Evolutionary conservation across 2,888 invertebrate species (phyloP), one percentile per base, ranked within the genome.

Genomic region (Pasiphila rectangulata): DNA sequence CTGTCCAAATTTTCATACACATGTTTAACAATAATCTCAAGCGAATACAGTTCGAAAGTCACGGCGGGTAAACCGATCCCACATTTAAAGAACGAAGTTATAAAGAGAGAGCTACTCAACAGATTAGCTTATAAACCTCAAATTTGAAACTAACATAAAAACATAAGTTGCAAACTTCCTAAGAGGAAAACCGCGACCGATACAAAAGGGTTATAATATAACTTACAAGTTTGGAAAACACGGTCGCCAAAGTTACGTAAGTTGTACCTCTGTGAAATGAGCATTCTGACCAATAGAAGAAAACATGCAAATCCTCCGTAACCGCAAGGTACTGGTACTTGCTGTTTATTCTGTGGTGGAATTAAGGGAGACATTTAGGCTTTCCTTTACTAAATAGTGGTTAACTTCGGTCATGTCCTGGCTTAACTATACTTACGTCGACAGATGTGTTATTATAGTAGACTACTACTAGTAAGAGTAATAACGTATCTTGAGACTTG

Each of bases 301-400:
- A 79, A 84, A 84, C 82, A 85, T 83, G 70, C 75, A 80, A 85
- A 83, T 83, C 84, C 79, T 67, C 67, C 64, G 69, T 57, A 70
- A 81, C 82, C 81, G 68, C 82, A 79, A 75, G 72, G 74, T 71
- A 75, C 75, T 79, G 19, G 29, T 30, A 32, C 29, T 35, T 40
- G 17, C 41, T 34, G 36, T 49, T 44, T 50, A 50, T 45, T 50
- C 30, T 38, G 41, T 41, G 44, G 44, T 40, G 59, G 71, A 64
- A 69, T 72, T 70, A 69, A 58, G 60, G 65, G 64, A 64, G 63
- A 54, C 48, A 58, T 45, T 56, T 52, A 56, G 57, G 67, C 63
- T 64, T 69, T 70, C 64, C 64, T 63, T 60, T 54, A 61, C 64
- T 72, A 68, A 73, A 73, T 64, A 67, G 63, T 66, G 60, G 59